phyloP scores from a whole-genome alignment of 2,888 invertebrate genomes.

The Pharmacophagus antenor region DNA sequence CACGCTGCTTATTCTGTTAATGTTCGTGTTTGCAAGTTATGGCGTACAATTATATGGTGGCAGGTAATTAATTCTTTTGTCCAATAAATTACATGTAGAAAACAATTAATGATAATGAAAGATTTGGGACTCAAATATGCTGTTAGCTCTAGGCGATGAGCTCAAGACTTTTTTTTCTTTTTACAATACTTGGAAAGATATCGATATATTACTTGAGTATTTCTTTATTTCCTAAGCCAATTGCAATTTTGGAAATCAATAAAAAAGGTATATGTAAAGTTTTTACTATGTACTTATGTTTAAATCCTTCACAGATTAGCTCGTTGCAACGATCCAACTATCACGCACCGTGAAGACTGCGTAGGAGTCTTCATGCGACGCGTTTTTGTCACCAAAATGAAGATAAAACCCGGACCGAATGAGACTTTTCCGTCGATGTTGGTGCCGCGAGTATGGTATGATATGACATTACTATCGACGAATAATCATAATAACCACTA shows the following conservation, averaged over 20 bases:
- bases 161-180: no score
- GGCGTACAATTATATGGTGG: slow-evolving; percentile 99
- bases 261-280: background rate
- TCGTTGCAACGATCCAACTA: slow-evolving; percentile 97
- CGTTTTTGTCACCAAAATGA: slow-evolving; percentile 99
- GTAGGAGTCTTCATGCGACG: slow-evolving; percentile 97
- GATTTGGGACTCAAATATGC: no score
- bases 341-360: slow-evolving; percentile 90
- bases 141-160: no score
- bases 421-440: slow-evolving; percentile 96
- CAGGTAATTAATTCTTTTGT: slow-evolving; percentile 49
- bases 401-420: slow-evolving; percentile 89
- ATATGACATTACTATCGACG: no score
- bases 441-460: slow-evolving; percentile 96
- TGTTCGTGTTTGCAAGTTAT: slow-evolving; percentile 99
- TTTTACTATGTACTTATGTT: background rate
- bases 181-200: no score
- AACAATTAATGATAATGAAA: background rate
- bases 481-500: no score
- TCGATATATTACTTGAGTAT: no score
- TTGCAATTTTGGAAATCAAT: background rate
- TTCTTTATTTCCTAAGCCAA: background rate
- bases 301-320: slow-evolving; percentile 83
- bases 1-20: slow-evolving; percentile 95
- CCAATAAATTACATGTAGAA: no score